A percentile compares a stretch with the other conserved stretches of the same genome.
Evolutionary conservation across 1,140 invertebrate genomes (phyloP).

Genomic region (Cyclina sinensis): DNA sequence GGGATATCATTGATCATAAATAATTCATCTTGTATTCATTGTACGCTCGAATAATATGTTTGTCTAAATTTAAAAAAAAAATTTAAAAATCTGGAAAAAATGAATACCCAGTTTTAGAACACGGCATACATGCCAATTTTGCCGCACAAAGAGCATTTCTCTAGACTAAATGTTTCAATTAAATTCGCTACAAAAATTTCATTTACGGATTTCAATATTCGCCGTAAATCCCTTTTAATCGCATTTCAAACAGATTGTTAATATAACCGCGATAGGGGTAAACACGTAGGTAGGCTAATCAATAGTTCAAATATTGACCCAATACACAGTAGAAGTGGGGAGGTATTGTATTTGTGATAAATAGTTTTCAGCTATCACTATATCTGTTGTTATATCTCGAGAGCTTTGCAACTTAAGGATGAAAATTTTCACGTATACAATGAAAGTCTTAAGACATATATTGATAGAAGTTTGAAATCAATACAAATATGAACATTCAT

Average conservation of each 20-base stretch:
- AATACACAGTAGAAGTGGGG: background rate
- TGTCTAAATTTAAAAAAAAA: no score
- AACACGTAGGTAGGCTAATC: background rate
- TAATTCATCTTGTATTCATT: no score
- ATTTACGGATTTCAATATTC: no score
- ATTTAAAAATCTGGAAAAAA: no score
- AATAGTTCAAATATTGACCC: conserved; percentile 11
- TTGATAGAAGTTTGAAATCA: background rate
- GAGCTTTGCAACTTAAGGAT: background rate
- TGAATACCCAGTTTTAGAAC: no score
- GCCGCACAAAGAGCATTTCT: no score
- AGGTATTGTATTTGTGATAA: background rate
- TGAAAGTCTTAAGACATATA: background rate
- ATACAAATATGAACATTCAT: background rate
- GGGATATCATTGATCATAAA: no score
- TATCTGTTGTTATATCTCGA: background rate
- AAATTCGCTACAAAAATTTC: no score
- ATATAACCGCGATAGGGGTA: background rate
- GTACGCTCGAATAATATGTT: no score
- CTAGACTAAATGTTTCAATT: no score
- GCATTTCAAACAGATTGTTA: conserved; percentile 11
- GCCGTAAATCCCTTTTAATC: background rate
- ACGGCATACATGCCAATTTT: no score
- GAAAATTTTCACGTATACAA: background rate
- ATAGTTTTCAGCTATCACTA: background rate